Conservation (phyloP, 2,113 vertebrate species). For the Nothoprocta perdicaria region DNA sequence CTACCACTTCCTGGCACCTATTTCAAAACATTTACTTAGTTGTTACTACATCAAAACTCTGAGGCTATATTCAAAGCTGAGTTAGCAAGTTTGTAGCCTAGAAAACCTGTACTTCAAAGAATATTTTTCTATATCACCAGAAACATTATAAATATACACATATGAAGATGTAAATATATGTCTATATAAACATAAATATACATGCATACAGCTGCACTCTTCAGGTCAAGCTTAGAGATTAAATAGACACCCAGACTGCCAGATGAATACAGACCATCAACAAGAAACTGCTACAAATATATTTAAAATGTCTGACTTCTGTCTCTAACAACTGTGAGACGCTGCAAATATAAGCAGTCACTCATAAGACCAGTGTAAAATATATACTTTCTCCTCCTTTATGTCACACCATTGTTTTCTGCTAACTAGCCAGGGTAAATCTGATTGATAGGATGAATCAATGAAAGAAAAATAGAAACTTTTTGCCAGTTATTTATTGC, state of each 20-base stretch:
- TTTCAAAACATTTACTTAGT: neutral
- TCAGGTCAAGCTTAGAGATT: neutral
- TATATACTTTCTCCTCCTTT: neutral
- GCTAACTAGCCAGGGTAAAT: neutral
- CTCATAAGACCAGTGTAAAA: neutral
- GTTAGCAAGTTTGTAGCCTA: neutral
- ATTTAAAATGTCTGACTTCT: neutral
- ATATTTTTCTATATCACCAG: neutral
- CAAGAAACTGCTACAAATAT: neutral
- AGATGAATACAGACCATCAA: neutral
- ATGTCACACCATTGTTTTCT: neutral
- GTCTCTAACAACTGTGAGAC: neutral
- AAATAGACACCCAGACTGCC: neutral
- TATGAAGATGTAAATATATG: neutral
- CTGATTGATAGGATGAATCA: neutral
- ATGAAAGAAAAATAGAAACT: neutral
- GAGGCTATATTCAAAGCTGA: neutral
- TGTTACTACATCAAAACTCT: neutral
- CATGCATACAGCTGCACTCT: neutral
- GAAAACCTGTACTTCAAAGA: neutral
- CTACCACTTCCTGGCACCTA: neutral
- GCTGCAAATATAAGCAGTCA: neutral
- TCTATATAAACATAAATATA: neutral
- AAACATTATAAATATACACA: neutral
- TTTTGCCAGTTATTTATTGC: neutral